phyloP scores from a whole-genome alignment of 2,888 invertebrate species.

The Dryomyza anilis region DNA sequence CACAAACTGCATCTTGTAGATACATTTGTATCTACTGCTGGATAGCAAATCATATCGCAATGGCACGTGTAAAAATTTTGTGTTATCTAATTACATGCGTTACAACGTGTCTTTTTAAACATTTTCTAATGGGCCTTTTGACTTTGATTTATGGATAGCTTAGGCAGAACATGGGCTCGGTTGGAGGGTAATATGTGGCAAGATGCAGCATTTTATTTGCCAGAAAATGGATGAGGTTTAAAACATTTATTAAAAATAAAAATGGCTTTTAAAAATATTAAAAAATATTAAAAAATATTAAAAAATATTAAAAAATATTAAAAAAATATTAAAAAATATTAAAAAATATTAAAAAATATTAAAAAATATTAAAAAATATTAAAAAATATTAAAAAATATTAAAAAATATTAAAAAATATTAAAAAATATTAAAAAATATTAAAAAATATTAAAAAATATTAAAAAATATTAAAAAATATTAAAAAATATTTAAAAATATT shows the following conservation, averaged over 20 bases:
- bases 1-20: too few species aligned
- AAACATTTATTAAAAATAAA: neutral
- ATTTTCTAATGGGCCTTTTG: too few species aligned
- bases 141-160: too few species aligned
- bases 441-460: neutral
- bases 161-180: too few species aligned
- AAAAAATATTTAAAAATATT: neutral
- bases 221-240: too few species aligned
- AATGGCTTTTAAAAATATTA: neutral
- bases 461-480: neutral
- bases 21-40: too few species aligned
- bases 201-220: too few species aligned
- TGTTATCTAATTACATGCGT: too few species aligned
- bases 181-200: too few species aligned
- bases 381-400: neutral
- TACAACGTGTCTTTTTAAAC: too few species aligned
- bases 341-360: neutral
- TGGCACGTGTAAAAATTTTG: too few species aligned
- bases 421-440: neutral
- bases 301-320: neutral
- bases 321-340: neutral
- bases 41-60: too few species aligned
- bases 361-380: neutral
- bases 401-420: neutral
- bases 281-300: neutral